A percentile compares a stretch with the other conserved stretches of the same genome.
These are phyloP conservation scores for Hemicordylus capensis DNA, from an alignment of 2,113 vertebrate genomes.

Conservation along the genomic window DNA sequence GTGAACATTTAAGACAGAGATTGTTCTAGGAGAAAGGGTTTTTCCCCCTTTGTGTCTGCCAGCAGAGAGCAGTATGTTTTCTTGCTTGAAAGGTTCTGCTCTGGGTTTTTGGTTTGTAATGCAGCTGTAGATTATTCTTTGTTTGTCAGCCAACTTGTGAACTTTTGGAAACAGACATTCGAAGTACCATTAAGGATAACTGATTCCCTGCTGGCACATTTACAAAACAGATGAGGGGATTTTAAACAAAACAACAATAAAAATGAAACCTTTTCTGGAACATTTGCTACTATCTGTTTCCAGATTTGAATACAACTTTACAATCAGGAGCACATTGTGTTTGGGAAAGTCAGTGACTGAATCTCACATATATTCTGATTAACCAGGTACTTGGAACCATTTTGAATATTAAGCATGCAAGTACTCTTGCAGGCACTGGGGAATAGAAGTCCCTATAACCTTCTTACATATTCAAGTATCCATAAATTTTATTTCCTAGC, in stretches of 20 bases:
- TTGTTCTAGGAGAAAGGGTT: too few relatives aligned
- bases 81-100: constrained; percentile 59
- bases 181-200: constrained; percentile 66
- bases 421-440: not conserved
- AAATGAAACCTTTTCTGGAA: constrained; percentile 2
- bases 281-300: constrained; percentile 35
- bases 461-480: not conserved
- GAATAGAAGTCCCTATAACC: not conserved
- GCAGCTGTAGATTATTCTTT: constrained; percentile 44
- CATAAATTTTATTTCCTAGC: not conserved
- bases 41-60: constrained; percentile 32
- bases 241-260: constrained; percentile 32
- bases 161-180: constrained; percentile 64
- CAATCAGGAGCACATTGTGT: not conserved
- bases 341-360: not conserved
- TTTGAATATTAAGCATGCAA: not conserved
- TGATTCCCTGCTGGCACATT: constrained; percentile 57
- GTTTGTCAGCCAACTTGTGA: constrained; percentile 50
- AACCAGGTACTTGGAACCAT: not conserved
- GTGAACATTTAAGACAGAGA: too few relatives aligned
- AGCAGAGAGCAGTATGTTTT: constrained; percentile 72
- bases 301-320: constrained; percentile 26
- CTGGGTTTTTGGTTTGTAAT: constrained; percentile 36
- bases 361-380: not conserved
- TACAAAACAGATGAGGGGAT: constrained; percentile 65